These are phyloP conservation scores for Incurvaria masculella DNA, from an alignment of 2,888 invertebrate species.

Conservation along the genomic window DNA sequence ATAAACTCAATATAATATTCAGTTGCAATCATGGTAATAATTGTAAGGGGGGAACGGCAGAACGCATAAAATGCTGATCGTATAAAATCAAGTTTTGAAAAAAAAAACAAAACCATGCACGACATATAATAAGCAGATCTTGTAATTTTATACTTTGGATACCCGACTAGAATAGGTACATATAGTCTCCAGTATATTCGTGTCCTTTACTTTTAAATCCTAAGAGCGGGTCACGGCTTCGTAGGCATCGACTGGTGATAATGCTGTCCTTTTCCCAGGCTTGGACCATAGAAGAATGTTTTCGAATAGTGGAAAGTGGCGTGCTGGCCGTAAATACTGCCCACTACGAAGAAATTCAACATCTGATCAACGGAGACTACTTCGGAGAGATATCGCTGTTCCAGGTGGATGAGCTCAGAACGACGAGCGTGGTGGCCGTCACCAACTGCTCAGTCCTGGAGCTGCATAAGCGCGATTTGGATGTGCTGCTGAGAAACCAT, in stretches of 20 bases:
- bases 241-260: conserved; percentile 16
- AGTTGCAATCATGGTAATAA: too few species aligned
- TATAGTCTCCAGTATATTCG: neutral
- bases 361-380: conserved; percentile 24
- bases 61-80: too few species aligned
- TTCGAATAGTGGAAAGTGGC: conserved; percentile 20
- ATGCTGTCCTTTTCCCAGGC: conserved; percentile 13
- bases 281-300: conserved; percentile 21
- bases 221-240: neutral
- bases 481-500: too few species aligned
- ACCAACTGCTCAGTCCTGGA: too few species aligned
- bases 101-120: too few species aligned
- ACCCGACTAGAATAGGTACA: neutral
- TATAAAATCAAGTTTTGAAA: neutral
- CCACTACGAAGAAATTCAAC: conserved; percentile 18
- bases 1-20: too few species aligned
- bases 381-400: conserved; percentile 24
- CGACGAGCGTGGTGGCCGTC: conserved; percentile 19
- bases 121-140: too few species aligned
- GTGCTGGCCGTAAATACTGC: conserved; percentile 21
- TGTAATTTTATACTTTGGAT: neutral
- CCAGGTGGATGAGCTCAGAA: conserved; percentile 21
- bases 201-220: neutral
- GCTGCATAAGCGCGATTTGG: too few species aligned
- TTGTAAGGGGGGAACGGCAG: too few species aligned